Evolutionary conservation across 1,140 invertebrate species (phyloP).

Genomic region (Melipona quadrifasciata): DNA sequence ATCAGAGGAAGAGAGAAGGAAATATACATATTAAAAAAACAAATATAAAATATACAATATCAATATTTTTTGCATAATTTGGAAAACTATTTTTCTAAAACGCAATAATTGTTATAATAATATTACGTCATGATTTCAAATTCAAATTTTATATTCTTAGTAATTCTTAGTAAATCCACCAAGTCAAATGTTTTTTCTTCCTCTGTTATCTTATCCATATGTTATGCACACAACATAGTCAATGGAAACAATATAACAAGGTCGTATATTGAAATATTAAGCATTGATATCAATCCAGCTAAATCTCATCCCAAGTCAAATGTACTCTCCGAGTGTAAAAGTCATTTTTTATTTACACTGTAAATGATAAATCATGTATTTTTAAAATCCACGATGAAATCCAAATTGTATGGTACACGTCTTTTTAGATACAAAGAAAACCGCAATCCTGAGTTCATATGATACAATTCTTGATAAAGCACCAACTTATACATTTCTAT

Average conservation of each 20-base stretch:
- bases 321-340: neutral
- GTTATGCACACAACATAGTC: neutral
- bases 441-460: neutral
- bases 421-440: neutral
- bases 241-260: neutral
- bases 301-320: too few species aligned
- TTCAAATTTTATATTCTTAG: neutral
- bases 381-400: neutral
- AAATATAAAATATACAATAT: neutral
- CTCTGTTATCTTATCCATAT: conserved; percentile 10
- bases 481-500: neutral
- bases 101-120: neutral
- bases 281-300: neutral
- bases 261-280: neutral
- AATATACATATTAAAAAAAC: neutral
- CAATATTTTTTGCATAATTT: neutral
- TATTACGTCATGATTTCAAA: neutral
- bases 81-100: neutral
- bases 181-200: neutral
- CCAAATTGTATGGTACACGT: neutral
- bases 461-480: neutral
- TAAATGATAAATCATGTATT: neutral
- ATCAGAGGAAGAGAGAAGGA: conserved; percentile 29
- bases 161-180: neutral
- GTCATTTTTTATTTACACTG: neutral